These are phyloP conservation scores for Siderastrea siderea DNA, from an alignment of 92 coral and sea anemone genomes.

Conservation along the genomic window DNA sequence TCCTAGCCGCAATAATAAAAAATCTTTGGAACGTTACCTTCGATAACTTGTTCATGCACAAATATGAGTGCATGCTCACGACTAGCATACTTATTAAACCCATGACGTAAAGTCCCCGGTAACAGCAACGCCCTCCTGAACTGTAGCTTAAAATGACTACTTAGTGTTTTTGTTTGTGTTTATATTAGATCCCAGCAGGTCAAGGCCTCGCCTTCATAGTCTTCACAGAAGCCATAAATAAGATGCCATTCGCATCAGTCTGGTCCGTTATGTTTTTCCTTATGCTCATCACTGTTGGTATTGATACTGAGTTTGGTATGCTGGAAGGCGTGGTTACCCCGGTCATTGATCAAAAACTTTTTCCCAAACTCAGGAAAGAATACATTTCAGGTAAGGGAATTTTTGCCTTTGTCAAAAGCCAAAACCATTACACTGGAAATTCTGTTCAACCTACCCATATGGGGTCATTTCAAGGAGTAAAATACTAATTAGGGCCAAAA, in stretches of 20 bases:
- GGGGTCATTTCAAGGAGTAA: too few relatives aligned
- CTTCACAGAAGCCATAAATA: constrained; percentile 95
- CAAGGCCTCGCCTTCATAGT: constrained; percentile 94
- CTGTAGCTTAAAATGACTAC: neutral
- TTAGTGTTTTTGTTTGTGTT: neutral
- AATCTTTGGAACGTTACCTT: too few relatives aligned
- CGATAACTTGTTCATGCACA: too few relatives aligned
- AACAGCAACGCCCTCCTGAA: neutral
- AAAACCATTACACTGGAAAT: neutral
- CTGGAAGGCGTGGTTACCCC: constrained; percentile 99
- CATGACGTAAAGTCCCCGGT: neutral
- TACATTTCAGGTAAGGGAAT: constrained; percentile 82
- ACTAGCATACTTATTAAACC: too few relatives aligned
- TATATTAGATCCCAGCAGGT: constrained; percentile 79
- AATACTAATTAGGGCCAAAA: too few relatives aligned
- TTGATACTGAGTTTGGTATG: constrained; percentile 99
- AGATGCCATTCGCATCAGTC: constrained; percentile 89
- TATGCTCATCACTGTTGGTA: constrained; percentile 90
- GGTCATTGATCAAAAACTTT: constrained; percentile 85
- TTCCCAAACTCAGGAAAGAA: constrained; percentile 92
- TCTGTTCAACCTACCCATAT: too few relatives aligned
- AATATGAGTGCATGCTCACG: too few relatives aligned
- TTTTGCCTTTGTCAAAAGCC: too few relatives aligned
- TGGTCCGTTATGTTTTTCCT: constrained; percentile 99
- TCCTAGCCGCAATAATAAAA: too few relatives aligned